Evolutionary conservation across 2,113 vertebrate species (phyloP), one percentile per base, ranked within the genome.

Genomic region (Nycticryphes semicollaris): DNA sequence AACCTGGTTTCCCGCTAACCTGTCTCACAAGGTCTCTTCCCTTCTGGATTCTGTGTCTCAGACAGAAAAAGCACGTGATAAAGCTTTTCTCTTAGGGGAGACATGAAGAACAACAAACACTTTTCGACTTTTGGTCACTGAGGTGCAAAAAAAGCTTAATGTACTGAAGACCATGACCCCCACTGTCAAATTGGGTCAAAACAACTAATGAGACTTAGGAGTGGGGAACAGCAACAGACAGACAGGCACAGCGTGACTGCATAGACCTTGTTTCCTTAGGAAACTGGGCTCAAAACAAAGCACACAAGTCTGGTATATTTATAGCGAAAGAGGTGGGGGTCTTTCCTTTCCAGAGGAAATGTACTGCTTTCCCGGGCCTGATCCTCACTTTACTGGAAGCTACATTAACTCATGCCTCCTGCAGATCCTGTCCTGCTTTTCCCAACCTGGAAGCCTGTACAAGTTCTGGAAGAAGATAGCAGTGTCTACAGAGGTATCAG

Each of bases 251-350:
- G 94, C 77, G 6, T 89, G 95, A 97, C 66, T 91, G 53, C 87
- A 69, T 19, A 89, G 93, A 85, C 77, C 56, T 66, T 82, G 84
- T 79, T 97, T 97, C 95, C 96, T 97, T 95, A 94, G 96, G 96
- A 97, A 97, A 91, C 89, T 48, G 57, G 73, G 57, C 93, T 96
- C 84, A 94, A 94, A 96, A 97, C 94, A 96, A 97, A 94, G 92
- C 57, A 50, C 67, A 85, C 17, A 84, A 94, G 47, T 66, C 77
- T 76, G 62, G 37, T 73, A 6, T 95, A 94, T 95, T 95, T 96
- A 79, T 94, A 96, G 93, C 2, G 1, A 84, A 75, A 72, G 79
- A 90, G 79, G 83, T 77, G n/a, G 90, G 83, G 69, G 92, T 74
- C 81, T 96, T 93, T 92, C 86, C 88, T 92, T 89, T 87, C 74